Evolutionary conservation across 2,888 invertebrate genomes (phyloP).

Genomic region (Epistrophe grossulariae): DNA sequence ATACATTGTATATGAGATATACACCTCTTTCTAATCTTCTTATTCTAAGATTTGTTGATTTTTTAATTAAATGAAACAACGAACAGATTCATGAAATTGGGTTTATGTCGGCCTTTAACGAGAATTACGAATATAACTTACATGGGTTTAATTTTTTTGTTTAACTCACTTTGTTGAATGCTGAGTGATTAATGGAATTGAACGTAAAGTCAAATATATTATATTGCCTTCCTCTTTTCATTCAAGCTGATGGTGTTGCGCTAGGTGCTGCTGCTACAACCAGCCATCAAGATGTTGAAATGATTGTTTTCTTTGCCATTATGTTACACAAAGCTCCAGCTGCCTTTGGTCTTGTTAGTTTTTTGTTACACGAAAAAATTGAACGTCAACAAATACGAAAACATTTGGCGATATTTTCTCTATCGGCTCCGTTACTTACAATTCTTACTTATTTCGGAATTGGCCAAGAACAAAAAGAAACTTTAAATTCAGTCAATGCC

Average conservation of each 20-base stretch:
- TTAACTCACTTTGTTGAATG: too few species aligned
- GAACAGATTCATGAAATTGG: too few species aligned
- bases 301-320: constrained; percentile 98
- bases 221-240: neutral
- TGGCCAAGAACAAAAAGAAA: constrained; percentile 96
- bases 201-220: neutral
- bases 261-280: constrained; percentile 99
- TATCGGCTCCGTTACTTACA: constrained; percentile 95
- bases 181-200: neutral
- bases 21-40: too few species aligned
- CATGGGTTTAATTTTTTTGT: too few species aligned
- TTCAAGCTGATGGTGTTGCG: constrained; percentile 96
- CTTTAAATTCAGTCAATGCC: constrained; percentile 93
- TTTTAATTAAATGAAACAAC: too few species aligned
- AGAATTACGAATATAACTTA: too few species aligned
- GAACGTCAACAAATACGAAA: constrained; percentile 93
- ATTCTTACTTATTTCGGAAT: constrained; percentile 96
- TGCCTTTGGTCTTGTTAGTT: constrained; percentile 99
- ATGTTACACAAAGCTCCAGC: constrained; percentile 99
- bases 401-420: constrained; percentile 95
- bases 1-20: too few species aligned
- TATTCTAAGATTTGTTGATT: too few species aligned
- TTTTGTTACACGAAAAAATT: constrained; percentile 96
- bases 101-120: too few species aligned
- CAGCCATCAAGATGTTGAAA: constrained; percentile 97